Evolutionary conservation across 1,140 invertebrate genomes (phyloP), one percentile per base, ranked within the genome.

Genomic region (Thaumetopoea pityocampa): DNA sequence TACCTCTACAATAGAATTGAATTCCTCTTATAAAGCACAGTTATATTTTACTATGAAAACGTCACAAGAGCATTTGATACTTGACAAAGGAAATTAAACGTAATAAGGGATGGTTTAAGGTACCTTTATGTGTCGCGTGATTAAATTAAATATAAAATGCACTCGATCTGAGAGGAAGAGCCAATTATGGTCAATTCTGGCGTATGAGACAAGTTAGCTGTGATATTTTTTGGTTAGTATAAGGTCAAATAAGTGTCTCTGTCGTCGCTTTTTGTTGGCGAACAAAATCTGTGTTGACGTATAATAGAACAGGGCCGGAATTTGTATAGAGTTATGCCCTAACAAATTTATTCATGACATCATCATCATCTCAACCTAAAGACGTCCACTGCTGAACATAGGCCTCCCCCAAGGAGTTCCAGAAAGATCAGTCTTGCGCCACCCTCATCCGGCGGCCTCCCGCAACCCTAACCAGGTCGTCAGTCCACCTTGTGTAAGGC

Each of bases 1-100:
- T 26, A 3, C 0, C 0, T 2, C 6, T 0, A 0, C 2, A 5
- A 41, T 19, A 64, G 34, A 33, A 10, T 8, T 14, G 2, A 48
- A 49, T 44, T 9, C 55, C 2, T 2, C 4, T 27, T 27, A 16
- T 5, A 9, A 22, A n/a, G n/a, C n/a, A n/a, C n/a, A 4, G 10
- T 18, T 19, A 9, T 9, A 1, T 5, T 5, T 6, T 1, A 52
- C 23, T 40, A 59, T 44, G 2, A 5, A 35, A 46, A 4, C 61
- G 54, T 38, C n/a, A n/a, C 11, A 15, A 7, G 4, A 24, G 19
- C n/a, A 9, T 20, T 11, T 8, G 12, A 5, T n/a, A 8, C 15
- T 27, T 22, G 38, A n/a, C 15, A 47, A 19, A 8, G 28, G 30
- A 54, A 32, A 51, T 44, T 53, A 1, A 41, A 43, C 48, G 42